Base-by-base conservation (phyloP, 2,888 invertebrate genomes). In the Campaea margaritaria region DNA sequence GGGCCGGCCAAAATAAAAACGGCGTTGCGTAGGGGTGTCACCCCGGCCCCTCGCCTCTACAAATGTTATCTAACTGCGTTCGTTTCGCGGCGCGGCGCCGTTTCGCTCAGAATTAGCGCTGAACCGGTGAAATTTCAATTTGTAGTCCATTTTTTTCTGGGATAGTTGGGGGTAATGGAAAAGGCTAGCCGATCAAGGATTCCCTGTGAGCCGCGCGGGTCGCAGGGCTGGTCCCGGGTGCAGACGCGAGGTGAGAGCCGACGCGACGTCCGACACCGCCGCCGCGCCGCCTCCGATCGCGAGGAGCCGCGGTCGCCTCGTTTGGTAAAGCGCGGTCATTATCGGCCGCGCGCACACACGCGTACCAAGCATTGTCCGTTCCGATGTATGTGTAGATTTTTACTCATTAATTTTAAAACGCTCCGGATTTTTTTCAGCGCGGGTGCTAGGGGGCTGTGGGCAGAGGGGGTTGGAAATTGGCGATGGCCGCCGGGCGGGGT, bases 401-500 rank as follows among this genome's bases (percentile, higher is more conserved):
- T 93, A 93, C 93, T 93, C 93, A 93, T 93, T 93, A 93, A 93
- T 93, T 93, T 93, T 93, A 93, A 93, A 93, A 93, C 92, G 93
- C 91, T 92, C 90, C 81, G 93, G 92, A 93, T 93, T 93, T 93
- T 93, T 92, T 93, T 90, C 91, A 89, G 91, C 88, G 91, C 86
- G 91, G 91, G 88, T 87, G 89, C 87, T 84, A 84, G 87, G 89
- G 89, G 87, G 87, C 79, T 81, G 79, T 69, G 75, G 79, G 75
- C 71, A 64, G 76, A 78, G 82, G 86, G 86, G 88, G 86, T 85
- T 82, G 88, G 86, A 89, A 91, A 89, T 91, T 89, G 90, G 92
- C 91, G 90, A 92, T 90, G 90, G 89, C 91, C 93, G 91, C 87
- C 90, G 89, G 90, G 87, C 81, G 91, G 92, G 91, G 92, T 91